Evolutionary conservation across 2,888 invertebrate genomes (phyloP).

Genomic region (Tiliacea aurago): DNA sequence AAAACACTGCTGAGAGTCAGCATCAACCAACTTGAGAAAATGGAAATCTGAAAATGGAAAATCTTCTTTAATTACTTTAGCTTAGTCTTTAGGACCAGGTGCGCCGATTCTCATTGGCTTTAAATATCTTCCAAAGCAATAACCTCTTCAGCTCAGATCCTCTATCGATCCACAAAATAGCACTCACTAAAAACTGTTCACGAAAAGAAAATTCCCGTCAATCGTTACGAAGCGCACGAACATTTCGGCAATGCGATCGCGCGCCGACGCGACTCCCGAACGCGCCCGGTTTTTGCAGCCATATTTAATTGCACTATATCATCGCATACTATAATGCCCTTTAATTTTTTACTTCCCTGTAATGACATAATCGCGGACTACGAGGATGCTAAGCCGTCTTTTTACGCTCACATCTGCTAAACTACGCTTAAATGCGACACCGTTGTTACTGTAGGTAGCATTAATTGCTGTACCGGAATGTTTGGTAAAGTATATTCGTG

Average conservation of each 20-base stretch:
- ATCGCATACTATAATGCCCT: conserved; percentile 89
- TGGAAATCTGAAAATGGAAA: neutral
- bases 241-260: conserved; percentile 68
- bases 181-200: conserved; percentile 36
- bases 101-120: neutral
- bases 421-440: conserved; percentile 57
- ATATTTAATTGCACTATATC: conserved; percentile 88
- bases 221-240: conserved; percentile 54
- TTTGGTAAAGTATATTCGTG: conserved; percentile 48
- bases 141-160: conserved; percentile 26
- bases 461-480: conserved; percentile 53
- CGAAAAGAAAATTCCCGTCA: conserved; percentile 53
- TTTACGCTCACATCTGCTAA: conserved; percentile 75
- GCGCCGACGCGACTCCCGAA: conserved; percentile 58
- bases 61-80: neutral
- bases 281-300: conserved; percentile 66
- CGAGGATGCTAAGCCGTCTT: conserved; percentile 73
- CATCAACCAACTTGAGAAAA: neutral
- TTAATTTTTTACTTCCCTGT: conserved; percentile 82
- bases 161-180: conserved; percentile 29
- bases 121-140: conserved; percentile 8
- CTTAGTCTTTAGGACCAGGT: neutral
- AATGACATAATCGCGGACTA: conserved; percentile 88
- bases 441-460: conserved; percentile 22
- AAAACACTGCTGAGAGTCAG: neutral